phyloP scores from a whole-genome alignment of 2,888 invertebrate genomes.

The Leptothorax acervorum region DNA sequence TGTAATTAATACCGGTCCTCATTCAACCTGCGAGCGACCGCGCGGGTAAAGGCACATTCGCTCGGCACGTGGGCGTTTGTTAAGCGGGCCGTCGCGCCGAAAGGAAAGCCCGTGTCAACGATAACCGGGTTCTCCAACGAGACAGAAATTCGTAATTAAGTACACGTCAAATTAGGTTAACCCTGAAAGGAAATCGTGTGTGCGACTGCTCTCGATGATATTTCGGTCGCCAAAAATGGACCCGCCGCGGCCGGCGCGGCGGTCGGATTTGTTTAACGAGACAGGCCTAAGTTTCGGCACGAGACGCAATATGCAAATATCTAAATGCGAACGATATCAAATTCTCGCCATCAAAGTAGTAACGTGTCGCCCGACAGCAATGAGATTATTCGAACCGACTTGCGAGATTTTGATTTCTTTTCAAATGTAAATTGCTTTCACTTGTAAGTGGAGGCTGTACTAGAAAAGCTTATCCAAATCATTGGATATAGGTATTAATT shows the following conservation, averaged over 20 bases:
- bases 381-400: slow-evolving; percentile 1
- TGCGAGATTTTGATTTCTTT: slow-evolving; percentile 5
- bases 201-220: slow-evolving; percentile 24
- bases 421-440: not conserved
- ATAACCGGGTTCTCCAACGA: slow-evolving; percentile 52
- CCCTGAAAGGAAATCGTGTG: slow-evolving; percentile 62
- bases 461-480: not conserved
- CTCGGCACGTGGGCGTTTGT: slow-evolving; percentile 62
- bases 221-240: slow-evolving; percentile 62
- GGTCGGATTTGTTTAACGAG: slow-evolving; percentile 1
- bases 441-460: not conserved
- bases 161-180: slow-evolving; percentile 68
- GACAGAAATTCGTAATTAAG: slow-evolving; percentile 73
- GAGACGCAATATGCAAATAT: not conserved
- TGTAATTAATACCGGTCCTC: slow-evolving; percentile 68
- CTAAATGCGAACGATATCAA: not conserved
- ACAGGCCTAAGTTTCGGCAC: not conserved
- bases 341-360: not conserved
- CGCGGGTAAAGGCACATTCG: slow-evolving; percentile 55
- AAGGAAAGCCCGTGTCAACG: slow-evolving; percentile 61
- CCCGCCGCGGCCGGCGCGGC: not conserved
- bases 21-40: slow-evolving; percentile 55
- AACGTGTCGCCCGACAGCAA: not conserved
- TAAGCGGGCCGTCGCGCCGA: slow-evolving; percentile 50
- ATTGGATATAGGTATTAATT: not conserved